Conservation (phyloP, 35 echinoderm and acorn worm species). For the Holothuria glaberrima region DNA sequence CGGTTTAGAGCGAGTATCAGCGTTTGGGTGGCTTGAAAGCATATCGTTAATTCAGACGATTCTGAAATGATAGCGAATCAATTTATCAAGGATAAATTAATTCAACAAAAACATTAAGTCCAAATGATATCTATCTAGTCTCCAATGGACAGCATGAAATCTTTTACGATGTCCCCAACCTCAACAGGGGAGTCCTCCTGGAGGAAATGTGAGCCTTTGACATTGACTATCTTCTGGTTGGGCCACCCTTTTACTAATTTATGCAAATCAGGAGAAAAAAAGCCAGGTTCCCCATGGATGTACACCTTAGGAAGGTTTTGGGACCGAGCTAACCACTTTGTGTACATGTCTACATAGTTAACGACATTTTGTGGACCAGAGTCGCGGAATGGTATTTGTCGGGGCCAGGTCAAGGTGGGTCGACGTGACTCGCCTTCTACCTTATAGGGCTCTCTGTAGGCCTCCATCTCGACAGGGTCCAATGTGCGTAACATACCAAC, state of each 20-base stretch:
- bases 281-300: slow-evolving; percentile 77
- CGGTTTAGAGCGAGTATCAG: too few species aligned
- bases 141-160: slow-evolving; percentile 66
- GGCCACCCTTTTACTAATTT: slow-evolving; percentile 54
- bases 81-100: too few species aligned
- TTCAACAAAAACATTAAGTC: too few species aligned
- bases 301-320: slow-evolving; percentile 77
- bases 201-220: slow-evolving; percentile 78
- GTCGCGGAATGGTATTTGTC: slow-evolving; percentile 76
- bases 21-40: too few species aligned
- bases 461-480: slow-evolving; percentile 77
- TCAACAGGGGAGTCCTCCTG: too few species aligned
- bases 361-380: slow-evolving; percentile 88
- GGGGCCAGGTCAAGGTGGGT: too few species aligned
- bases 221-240: slow-evolving; percentile 65
- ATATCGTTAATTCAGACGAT: too few species aligned
- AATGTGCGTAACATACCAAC: too few species aligned
- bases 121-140: too few species aligned
- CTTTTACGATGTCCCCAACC: slow-evolving; percentile 69
- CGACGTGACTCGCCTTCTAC: slow-evolving; percentile 68
- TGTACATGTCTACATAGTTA: slow-evolving; percentile 69
- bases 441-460: slow-evolving; percentile 68
- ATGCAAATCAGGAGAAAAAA: slow-evolving; percentile 66
- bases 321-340: slow-evolving; percentile 54
- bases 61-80: too few species aligned